phyloP scores from a whole-genome alignment of 2,113 vertebrate species.

The Tauraco erythrolophus region DNA sequence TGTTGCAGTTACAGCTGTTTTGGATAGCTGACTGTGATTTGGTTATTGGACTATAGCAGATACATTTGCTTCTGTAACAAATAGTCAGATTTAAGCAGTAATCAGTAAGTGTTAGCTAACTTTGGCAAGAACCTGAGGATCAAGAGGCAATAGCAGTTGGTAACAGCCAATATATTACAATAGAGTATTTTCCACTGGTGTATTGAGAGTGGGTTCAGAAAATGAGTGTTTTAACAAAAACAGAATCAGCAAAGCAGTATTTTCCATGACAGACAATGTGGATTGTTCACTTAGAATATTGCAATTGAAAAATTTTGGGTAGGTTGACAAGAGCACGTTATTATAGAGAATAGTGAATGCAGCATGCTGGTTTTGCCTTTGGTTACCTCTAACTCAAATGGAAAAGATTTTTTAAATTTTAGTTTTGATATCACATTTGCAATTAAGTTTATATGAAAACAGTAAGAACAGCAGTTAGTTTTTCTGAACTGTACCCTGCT shows the following conservation, averaged over 20 bases:
- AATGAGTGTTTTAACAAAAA: not conserved
- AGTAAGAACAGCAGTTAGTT: slow-evolving; percentile 58
- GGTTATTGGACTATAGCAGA: not conserved
- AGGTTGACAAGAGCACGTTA: slow-evolving; percentile 61
- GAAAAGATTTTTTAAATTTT: not conserved
- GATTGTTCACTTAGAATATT: slow-evolving; percentile 63
- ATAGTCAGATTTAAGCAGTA: not conserved
- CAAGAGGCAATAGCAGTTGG: not conserved
- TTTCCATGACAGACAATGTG: slow-evolving; percentile 55
- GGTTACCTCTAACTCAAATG: slow-evolving; percentile 51
- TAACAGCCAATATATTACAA: not conserved
- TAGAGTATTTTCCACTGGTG: not conserved
- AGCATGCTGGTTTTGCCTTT: slow-evolving; percentile 48
- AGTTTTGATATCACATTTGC: slow-evolving; percentile 41
- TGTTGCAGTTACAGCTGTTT: not conserved
- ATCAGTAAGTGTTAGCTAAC: not conserved
- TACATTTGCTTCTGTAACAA: not conserved
- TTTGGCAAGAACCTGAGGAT: not conserved
- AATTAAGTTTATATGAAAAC: slow-evolving; percentile 68
- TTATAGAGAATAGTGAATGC: slow-evolving; percentile 53
- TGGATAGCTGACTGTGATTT: not conserved
- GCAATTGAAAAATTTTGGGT: slow-evolving; percentile 56
- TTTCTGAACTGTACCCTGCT: slow-evolving; percentile 48
- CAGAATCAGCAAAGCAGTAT: slow-evolving; percentile 48
- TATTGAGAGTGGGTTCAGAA: slow-evolving; percentile 18